phyloP scores from a whole-genome alignment of 2,797 vertebrate genomes.

The Hydrolagus colliei region DNA sequence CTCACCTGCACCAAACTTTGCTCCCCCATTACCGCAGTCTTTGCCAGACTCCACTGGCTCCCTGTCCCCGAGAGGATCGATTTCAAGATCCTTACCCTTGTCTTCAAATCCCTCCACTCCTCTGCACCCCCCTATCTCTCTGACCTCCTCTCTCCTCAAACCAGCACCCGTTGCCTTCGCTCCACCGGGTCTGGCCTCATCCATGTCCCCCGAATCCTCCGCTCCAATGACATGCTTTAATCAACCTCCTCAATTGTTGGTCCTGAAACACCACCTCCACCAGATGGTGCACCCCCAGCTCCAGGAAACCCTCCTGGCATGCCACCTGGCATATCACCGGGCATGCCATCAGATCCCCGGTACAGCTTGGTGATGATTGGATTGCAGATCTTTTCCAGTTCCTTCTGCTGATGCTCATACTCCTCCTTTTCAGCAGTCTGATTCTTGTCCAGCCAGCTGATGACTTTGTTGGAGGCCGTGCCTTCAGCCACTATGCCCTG shows the following conservation, averaged over 20 bases:
- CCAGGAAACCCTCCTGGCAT: constrained; percentile 82
- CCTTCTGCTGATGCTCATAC: constrained; percentile 75
- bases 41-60: too few species aligned
- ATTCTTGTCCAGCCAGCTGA: constrained; percentile 86
- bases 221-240: constrained; percentile 45
- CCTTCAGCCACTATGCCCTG: too few species aligned
- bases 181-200: too few species aligned
- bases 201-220: too few species aligned
- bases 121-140: too few species aligned
- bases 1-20: too few species aligned
- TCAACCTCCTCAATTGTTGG: constrained; percentile 79
- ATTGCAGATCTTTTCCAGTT: constrained; percentile 75
- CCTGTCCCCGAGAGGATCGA: too few species aligned
- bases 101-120: too few species aligned
- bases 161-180: too few species aligned
- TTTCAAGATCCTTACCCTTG: too few species aligned
- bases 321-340: constrained; percentile 66
- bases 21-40: too few species aligned
- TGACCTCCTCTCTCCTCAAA: too few species aligned
- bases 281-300: constrained; percentile 61
- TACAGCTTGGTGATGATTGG: constrained; percentile 80
- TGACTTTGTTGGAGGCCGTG: constrained; percentile 60
- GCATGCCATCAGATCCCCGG: constrained; percentile 74
- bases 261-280: constrained; percentile 65
- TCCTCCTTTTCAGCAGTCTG: constrained; percentile 79